Evolutionary conservation across 2,113 vertebrate species (phyloP), one percentile per base, ranked within the genome.

Genomic region (Ellobius talpinus): DNA sequence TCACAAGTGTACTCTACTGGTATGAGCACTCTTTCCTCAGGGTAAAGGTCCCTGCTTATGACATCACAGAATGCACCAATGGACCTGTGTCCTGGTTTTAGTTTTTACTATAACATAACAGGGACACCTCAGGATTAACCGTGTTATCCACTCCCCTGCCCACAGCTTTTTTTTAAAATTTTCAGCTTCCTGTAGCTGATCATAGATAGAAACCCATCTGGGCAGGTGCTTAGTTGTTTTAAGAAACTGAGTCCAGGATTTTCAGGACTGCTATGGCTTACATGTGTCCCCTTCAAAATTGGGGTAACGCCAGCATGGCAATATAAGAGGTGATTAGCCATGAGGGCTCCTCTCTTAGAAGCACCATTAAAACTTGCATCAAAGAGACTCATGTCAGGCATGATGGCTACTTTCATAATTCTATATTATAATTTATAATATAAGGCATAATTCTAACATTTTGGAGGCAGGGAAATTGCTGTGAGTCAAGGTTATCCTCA

Each of bases 11-110:
- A 74, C 87, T 97, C 91, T 74, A 68, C 21, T 66, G 42, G 55
- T 19, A 76, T 47, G 72, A 63, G 77, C 52, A 65, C 66, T 77
- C 86, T 94, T 84, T 89, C 88, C 86, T 72, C 39, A 81, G 42
- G 17, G 50, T 36, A 87, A 78, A 87, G 87, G 73, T 90, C n/a
- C 68, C 68, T 78, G 63, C 91, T 79, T 96, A 33, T 87, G 90
- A 91, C 55, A 79, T 85, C 85, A 88, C 84, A 93, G 95, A 66
- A 87, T 31, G 85, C 73, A 47, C 61, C 93, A 92, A 90, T 61
- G 85, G 66, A 79, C 84, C 50, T 82, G n/a, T 29, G 73, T 73
- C 58, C 70, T 88, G 74, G 93, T 92, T 96, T 70, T 3, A 36
- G 42, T 77, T 93, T 96, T 55, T 68, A n/a, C 55, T 61, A 39